Evolutionary conservation across 2,888 invertebrate genomes (phyloP), one percentile per base, ranked within the genome.

Genomic region (Coelinius sp.): DNA sequence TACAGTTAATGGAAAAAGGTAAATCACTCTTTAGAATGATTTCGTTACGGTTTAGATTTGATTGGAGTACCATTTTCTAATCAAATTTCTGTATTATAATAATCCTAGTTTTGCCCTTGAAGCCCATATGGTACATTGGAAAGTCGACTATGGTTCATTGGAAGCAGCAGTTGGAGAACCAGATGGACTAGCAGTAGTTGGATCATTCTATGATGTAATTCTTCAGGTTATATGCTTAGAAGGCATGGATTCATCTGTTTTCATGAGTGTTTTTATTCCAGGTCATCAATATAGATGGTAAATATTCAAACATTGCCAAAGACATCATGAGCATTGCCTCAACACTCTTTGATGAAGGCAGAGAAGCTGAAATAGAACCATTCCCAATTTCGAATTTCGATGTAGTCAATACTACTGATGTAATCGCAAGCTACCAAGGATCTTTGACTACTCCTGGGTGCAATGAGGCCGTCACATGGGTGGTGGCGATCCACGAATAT

Each of bases 1-100:
- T 84, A 90, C 90, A 75, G 90, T 93, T 68, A 91, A 93, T 81
- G 91, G 91, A 73, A 88, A 90, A 81, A 90, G 91, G 90, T 52
- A 38, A 59, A 49, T 35, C 44, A 14, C n/a, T 14, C 8, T 14
- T 17, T 17, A 38, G 12, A 2, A 49, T 17, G 0, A 49, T 31
- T 68, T n/a, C 8, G 10, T 62, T 14, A 12, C 22, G 8, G 25
- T 7, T 1, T n/a, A 49, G 6, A 12, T 24, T 14, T 44, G 24
- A 65, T 65, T 27, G n/a, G n/a, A n/a, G n/a, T n/a, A n/a, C n/a
- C n/a, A n/a, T 22, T 27, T 46, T 59, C n/a, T 44, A 56, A 22
- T 20, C 25, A 6, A 25, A 64, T 41, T 44, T 31, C 17, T 68
- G 25, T 20, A 6, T 20, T 63, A n/a, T 27, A 46, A 27, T 14